Evolutionary conservation across 2,113 vertebrate genomes (phyloP), one percentile per base, ranked within the genome.

Genomic region (Zosterops japonicus): DNA sequence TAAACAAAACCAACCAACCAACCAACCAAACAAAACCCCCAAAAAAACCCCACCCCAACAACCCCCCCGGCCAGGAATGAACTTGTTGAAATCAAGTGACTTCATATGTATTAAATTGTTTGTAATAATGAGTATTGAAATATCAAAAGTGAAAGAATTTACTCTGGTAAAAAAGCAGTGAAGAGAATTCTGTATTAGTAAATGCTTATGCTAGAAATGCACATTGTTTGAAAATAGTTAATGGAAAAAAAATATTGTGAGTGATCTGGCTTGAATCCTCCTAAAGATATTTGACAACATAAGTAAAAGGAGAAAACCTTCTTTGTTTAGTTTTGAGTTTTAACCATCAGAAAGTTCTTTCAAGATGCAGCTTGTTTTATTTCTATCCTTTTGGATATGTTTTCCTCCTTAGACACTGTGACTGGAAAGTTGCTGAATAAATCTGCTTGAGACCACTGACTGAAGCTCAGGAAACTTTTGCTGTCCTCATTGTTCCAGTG

Each of bases 201-300:
- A 83, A 70, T 63, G 33, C 23, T 78, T 78, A 60, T 80, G 10
- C 75, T 79, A 71, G 61, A 53, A 87, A 64, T 64, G 52, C 44
- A 41, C 36, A 36, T 79, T 87, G 46, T 92, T 95, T 89, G 74
- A 78, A 93, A 71, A 80, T 36, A 78, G 56, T 78, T 93, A 75
- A 87, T 82, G 74, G 81, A 63, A 80, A 75, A 79, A 67, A 52
- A 22, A 84, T 71, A n/a, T 85, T 83, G 29, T 79, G 61, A 79
- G 65, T 85, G 80, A 65, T 76, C 41, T 87, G 87, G 18, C 52
- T 84, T 56, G 61, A 84, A 89, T 80, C 41, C 31, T 91, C 24
- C 49, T 75, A 44, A 65, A 79, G 36, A 12, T 76, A 36, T 33
- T 79, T 90, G 81, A 64, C 70, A 75, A 52, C 10, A 5, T 57